These are phyloP conservation scores for Thumatha senex DNA, from an alignment of 2,888 invertebrate species.

Conservation along the genomic window DNA sequence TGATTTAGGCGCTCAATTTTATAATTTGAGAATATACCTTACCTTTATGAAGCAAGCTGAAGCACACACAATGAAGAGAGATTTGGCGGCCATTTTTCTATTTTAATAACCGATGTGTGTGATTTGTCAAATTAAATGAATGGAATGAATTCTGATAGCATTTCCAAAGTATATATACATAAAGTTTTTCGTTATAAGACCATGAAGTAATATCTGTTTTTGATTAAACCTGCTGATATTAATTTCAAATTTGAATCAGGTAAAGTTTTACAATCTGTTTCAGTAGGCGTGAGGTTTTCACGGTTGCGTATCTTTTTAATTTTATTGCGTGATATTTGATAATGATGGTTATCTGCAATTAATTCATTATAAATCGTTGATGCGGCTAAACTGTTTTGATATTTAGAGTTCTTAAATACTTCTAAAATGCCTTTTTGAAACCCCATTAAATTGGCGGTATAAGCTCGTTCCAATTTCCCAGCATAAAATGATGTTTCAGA, in stretches of 20 bases:
- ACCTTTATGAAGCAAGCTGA: slow-evolving; percentile 50
- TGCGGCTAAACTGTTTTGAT: too few species aligned
- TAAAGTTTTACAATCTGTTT: neutral
- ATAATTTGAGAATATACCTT: slow-evolving; percentile 6
- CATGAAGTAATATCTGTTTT: neutral
- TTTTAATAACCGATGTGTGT: slow-evolving; percentile 6
- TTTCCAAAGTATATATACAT: slow-evolving; percentile 17
- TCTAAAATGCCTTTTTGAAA: too few species aligned
- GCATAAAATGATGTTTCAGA: too few species aligned
- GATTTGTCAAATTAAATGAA: neutral
- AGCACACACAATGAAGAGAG: slow-evolving; percentile 39
- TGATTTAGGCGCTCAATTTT: too few species aligned
- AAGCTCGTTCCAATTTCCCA: too few species aligned
- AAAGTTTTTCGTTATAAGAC: neutral
- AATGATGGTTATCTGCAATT: neutral
- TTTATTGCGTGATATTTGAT: neutral
- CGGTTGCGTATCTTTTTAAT: neutral
- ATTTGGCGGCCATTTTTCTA: slow-evolving; percentile 46
- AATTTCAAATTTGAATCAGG: neutral
- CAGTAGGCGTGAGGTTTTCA: neutral
- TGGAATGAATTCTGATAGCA: slow-evolving; percentile 15
- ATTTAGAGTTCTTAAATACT: too few species aligned
- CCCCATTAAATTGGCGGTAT: too few species aligned
- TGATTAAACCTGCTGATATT: slow-evolving; percentile 1
- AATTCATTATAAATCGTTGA: neutral